phyloP scores from a whole-genome alignment of 2,113 vertebrate species.

The Phaetusa simplex region DNA sequence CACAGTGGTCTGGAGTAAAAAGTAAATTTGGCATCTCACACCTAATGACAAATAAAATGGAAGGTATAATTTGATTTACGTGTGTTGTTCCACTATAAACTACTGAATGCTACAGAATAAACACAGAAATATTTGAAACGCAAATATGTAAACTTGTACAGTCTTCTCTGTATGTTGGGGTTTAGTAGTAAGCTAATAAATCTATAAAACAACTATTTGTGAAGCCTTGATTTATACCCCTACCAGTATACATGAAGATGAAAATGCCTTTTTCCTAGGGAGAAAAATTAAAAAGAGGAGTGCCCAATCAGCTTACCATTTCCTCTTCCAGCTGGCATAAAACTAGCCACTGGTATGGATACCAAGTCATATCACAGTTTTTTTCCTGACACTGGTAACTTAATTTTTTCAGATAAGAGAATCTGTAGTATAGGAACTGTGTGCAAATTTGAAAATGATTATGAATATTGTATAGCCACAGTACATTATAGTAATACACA shows the following conservation, averaged over 20 bases:
- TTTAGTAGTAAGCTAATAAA: not conserved
- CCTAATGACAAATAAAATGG: not conserved
- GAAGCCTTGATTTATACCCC: not conserved
- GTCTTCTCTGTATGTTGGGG: not conserved
- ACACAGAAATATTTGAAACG: not conserved
- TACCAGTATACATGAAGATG: not conserved
- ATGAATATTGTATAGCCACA: not conserved
- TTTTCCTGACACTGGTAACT: not conserved
- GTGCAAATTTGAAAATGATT: not conserved
- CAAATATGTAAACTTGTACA: not conserved
- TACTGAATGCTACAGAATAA: not conserved
- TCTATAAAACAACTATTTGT: not conserved
- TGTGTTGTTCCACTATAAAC: not conserved
- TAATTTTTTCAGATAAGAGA: not conserved
- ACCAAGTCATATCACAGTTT: not conserved
- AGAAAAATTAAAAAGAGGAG: not conserved
- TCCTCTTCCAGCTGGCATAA: not conserved
- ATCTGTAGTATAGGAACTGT: not conserved
- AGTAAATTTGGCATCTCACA: not conserved
- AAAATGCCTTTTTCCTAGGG: not conserved
- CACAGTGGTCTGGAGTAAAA: not conserved
- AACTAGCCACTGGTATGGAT: not conserved
- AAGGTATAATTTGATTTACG: not conserved
- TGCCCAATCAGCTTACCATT: not conserved
- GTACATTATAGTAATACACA: not conserved